Evolutionary conservation across 1,140 invertebrate species (phyloP).

Genomic region (Drosophila ohnishii): DNA sequence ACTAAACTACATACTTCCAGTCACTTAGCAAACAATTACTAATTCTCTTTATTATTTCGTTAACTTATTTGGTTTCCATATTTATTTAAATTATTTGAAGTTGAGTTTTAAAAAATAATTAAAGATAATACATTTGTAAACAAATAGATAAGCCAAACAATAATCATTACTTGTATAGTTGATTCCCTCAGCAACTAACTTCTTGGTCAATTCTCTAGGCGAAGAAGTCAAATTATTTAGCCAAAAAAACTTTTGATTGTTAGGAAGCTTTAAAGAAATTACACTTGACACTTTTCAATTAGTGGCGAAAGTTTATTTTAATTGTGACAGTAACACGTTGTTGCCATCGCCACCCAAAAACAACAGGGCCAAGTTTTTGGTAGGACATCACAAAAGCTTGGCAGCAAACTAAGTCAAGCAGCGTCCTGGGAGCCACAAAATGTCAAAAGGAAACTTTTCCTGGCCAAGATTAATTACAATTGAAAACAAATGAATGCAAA

Average conservation of each 20-base stretch:
- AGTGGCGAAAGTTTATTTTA: constrained; percentile 76
- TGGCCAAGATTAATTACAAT: constrained; percentile 79
- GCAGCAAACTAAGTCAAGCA: constrained; percentile 42
- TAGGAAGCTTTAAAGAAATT: constrained; percentile 70
- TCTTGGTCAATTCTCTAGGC: constrained; percentile 7
- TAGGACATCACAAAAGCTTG: constrained; percentile 49
- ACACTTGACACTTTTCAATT: constrained; percentile 81
- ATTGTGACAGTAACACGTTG: constrained; percentile 80
- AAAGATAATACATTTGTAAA: neutral
- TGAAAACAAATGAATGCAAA: constrained; percentile 82
- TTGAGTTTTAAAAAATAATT: neutral
- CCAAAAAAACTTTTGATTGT: constrained; percentile 29
- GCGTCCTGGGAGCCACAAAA: constrained; percentile 67
- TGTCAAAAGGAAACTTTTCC: constrained; percentile 78
- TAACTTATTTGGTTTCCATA: neutral
- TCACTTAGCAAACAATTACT: too few relatives aligned
- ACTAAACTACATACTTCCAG: too few relatives aligned
- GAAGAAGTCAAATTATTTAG: constrained; percentile 54
- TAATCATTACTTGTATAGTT: constrained; percentile 17
- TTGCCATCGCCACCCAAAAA: constrained; percentile 38
- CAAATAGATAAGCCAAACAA: neutral
- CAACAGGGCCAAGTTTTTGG: constrained; percentile 55
- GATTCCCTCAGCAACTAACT: neutral
- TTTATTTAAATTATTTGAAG: too few relatives aligned
- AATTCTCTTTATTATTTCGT: too few relatives aligned